A percentile compares a stretch with the other conserved stretches of the same genome.
Conservation (phyloP, 2,797 vertebrate species). For the Eptatretus atami region DNA sequence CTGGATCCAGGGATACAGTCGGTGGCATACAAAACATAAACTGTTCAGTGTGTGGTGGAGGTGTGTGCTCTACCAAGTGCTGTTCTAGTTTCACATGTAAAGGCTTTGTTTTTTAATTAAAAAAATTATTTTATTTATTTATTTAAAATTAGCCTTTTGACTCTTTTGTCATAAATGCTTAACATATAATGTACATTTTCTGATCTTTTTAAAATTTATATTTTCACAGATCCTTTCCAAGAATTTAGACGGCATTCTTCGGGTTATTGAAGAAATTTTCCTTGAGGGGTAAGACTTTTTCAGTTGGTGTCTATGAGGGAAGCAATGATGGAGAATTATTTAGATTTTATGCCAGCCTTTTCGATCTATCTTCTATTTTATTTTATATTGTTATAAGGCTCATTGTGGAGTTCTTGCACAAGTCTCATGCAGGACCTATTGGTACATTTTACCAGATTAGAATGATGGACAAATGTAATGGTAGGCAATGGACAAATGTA, state of each 20-base stretch:
- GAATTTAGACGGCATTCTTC: constrained; percentile 85
- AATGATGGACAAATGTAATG: neutral
- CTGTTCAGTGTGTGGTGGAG: no score
- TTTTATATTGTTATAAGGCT: neutral
- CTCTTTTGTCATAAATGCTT: neutral
- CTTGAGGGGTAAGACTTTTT: constrained; percentile 55
- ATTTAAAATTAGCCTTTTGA: neutral
- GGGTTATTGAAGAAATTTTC: constrained; percentile 68
- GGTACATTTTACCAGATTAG: neutral
- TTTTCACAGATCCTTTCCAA: constrained; percentile 51
- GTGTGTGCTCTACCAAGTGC: no score
- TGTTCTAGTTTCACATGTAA: no score
- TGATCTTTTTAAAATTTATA: constrained; percentile 3
- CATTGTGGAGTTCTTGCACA: neutral
- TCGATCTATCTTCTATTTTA: constrained; percentile 10
- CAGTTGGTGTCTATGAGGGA: neutral
- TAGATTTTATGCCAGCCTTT: constrained; percentile 10
- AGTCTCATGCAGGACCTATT: neutral
- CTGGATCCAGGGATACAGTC: neutral
- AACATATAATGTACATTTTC: neutral
- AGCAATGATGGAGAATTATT: constrained; percentile 5
- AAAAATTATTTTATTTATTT: no score
- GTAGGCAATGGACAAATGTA: no score
- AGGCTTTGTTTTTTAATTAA: no score
- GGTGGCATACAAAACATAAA: no score